Base-by-base conservation (phyloP, 2,113 vertebrate species). In the Hystrix cristata region DNA sequence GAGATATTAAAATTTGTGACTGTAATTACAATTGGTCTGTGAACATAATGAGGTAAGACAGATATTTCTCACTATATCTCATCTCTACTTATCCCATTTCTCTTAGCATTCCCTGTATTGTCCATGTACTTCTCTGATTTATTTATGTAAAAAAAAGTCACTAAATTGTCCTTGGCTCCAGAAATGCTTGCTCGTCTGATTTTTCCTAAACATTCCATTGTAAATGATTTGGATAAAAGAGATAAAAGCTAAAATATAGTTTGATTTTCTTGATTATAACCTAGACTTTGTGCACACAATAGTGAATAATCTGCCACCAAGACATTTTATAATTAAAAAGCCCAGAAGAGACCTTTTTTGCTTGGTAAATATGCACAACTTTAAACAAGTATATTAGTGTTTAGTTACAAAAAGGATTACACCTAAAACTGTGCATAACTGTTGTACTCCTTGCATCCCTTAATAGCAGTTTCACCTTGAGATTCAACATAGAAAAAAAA, bases 91-190 rank as follows among this genome's bases (percentile, higher is more conserved):
- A 72, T 90, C 14, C 2, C n/a, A 65, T 59, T 78, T 94, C 55
- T 53, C 27, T 69, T 91, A 57, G n/a, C 27, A 76, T 3, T 90
- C 16, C 57, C 21, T 23, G 9, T 51, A 34, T 69, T 85, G 10
- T 81, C 11, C 46, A 59, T 78, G 7, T 59, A 46, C 4, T 60
- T 55, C 16, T 65, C 12, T 65, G n/a, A 48, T 78, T 89, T 51
- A 86, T 78, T 91, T 71, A 81, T 89, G 23, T 34, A 64, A 80
- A 87, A 87, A 38, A 89, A 55, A 43, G 23, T 6, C 83, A 87
- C 55, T 62, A 38, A 88, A 21, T 72, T 95, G 14, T 1, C 21
- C 62, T 55, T 86, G 25, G 21, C 57, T 95, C 87, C 34, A 76
- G 21, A 95, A 21, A 64, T 91, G 31, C 25, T 51, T 91, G 4